Conservation (phyloP, 2,113 vertebrate species). For the Tragulus kanchil region DNA sequence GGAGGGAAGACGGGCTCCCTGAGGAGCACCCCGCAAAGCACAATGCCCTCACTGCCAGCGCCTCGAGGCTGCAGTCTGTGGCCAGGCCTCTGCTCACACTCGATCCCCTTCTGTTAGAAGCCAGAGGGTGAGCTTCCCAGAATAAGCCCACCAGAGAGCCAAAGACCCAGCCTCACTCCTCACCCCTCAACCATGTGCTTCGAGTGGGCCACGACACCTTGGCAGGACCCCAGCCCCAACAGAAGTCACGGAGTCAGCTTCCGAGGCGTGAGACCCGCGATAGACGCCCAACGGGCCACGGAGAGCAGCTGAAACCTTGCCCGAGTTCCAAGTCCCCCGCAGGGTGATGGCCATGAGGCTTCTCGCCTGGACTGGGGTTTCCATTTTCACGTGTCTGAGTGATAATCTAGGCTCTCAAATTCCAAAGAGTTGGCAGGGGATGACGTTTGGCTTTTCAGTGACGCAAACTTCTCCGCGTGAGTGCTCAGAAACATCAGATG, state of each 20-base stretch:
- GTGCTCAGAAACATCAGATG: neutral
- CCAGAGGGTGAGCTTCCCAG: neutral
- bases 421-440: neutral
- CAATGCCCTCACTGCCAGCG: rapidly evolving
- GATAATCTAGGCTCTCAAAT: neutral
- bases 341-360: rapidly evolving
- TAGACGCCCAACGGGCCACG: rapidly evolving
- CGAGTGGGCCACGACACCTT: rapidly evolving
- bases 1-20: neutral
- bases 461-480: neutral
- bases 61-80: rapidly evolving
- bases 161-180: neutral
- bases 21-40: rapidly evolving
- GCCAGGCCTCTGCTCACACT: neutral
- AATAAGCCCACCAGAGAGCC: neutral
- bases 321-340: rapidly evolving
- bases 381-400: neutral
- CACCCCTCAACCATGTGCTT: rapidly evolving
- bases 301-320: neutral
- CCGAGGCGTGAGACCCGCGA: neutral
- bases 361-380: rapidly evolving
- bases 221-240: rapidly evolving
- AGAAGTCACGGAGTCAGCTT: neutral
- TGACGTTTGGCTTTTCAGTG: neutral
- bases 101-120: neutral